Base-by-base conservation (phyloP, 2,113 vertebrate species). In the Athene cunicularia region DNA sequence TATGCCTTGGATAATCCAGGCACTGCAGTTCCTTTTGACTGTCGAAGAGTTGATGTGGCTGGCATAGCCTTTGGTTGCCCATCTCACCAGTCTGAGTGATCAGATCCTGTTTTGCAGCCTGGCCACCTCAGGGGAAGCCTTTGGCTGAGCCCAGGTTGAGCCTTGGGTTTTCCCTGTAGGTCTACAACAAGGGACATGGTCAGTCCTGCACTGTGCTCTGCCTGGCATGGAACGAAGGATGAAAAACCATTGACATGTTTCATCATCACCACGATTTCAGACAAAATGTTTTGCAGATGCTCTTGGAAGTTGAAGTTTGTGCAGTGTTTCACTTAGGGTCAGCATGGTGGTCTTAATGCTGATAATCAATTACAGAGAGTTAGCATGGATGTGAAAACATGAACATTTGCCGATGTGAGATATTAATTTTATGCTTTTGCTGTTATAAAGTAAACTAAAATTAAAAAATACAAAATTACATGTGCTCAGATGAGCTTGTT, bases 381-480 rank as follows among this genome's bases (percentile, higher is more conserved):
- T 17, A 27, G 18, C 8, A 6, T n/a, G 59, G 68, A 5, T 3
- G 2, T 75, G 39, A n/a, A 33, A 68, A 45, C 6, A 1, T 17
- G 22, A 45, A 32, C 1, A 37, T 71, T 67, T 87, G 52, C 39
- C 80, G 71, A 33, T 24, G 21, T 0, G 0, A 80, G 33, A 8
- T 72, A 39, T 1, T 68, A 35, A 49, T 68, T 64, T 67, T 53
- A 41, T 22, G 14, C 23, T 86, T 90, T 75, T 68, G 13, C 26
- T 80, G 26, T 53, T 86, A 43, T 52, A 76, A 93, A 80, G 20
- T 64, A 60, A 86, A 88, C 56, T 35, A 56, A 94, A 86, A 75
- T n/a, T 33, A 0, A 22, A 80, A 80, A 70, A 22, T 17, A 37
- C 3, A 39, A 71, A 82, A 56, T 58, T 7, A 6, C 16, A 4